Evolutionary conservation across 2,888 invertebrate species (phyloP).

Genomic region (Philonicus albiceps): DNA sequence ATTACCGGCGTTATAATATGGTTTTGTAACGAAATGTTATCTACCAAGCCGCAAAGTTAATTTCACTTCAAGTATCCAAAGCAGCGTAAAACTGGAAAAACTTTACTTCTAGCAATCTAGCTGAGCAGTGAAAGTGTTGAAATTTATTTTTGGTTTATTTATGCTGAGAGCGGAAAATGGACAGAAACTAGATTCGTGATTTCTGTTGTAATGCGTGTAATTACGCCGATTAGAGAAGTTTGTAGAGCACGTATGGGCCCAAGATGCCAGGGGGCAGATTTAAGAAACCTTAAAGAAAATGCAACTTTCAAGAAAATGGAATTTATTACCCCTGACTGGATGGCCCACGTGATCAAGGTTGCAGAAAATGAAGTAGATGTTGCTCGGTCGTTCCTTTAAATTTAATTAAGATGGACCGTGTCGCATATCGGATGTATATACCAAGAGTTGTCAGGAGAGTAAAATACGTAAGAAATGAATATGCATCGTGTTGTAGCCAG

Average conservation of each 20-base stretch:
- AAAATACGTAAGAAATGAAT: too few relatives aligned
- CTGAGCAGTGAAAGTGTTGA: conserved; percentile 24
- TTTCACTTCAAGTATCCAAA: background rate
- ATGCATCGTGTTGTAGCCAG: too few relatives aligned
- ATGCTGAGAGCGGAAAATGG: background rate
- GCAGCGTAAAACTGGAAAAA: background rate
- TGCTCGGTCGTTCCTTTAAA: background rate
- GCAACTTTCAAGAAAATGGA: background rate
- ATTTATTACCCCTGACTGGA: background rate
- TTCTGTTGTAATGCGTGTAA: conserved; percentile 20
- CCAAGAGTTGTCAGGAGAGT: background rate
- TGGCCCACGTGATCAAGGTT: background rate
- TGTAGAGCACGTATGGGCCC: conserved; percentile 19
- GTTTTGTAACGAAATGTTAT: background rate
- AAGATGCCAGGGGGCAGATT: background rate
- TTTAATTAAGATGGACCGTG: background rate
- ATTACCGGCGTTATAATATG: background rate
- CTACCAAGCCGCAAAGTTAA: background rate
- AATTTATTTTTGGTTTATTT: background rate
- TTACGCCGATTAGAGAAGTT: conserved; percentile 33
- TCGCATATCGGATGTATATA: background rate
- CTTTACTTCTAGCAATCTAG: background rate
- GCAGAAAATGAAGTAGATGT: background rate
- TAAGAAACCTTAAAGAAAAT: conserved; percentile 21
- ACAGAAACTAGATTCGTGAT: conserved; percentile 18